Conservation (phyloP, 2,888 invertebrate species). For the Agriotes lineatus region DNA sequence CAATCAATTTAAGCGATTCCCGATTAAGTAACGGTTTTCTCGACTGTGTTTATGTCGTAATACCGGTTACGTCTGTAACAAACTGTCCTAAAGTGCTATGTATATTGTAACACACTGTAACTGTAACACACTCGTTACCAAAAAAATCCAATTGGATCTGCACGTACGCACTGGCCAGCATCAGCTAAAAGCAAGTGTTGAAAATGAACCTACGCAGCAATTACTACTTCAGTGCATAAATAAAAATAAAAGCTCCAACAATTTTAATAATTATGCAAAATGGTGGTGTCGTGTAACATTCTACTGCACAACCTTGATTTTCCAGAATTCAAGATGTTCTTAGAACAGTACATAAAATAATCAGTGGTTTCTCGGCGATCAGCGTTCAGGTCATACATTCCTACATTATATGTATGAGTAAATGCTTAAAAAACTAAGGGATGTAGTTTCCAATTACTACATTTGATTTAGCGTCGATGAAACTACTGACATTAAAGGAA, state of each 20-base stretch:
- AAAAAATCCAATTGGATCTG: constrained; percentile 1
- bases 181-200: neutral
- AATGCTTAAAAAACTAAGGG: constrained; percentile 1
- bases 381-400: constrained; percentile 9
- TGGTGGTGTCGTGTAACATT: constrained; percentile 10
- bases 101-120: too few species aligned
- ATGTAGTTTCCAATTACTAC: neutral
- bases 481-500: too few species aligned
- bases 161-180: constrained; percentile 7
- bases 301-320: constrained; percentile 3
- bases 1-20: too few species aligned
- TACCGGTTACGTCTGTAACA: too few species aligned
- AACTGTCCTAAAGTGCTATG: too few species aligned
- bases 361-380: neutral
- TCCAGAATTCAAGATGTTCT: constrained; percentile 14
- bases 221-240: neutral
- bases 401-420: constrained; percentile 11
- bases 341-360: constrained; percentile 5
- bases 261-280: constrained; percentile 10
- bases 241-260: neutral
- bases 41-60: too few species aligned
- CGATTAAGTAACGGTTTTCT: too few species aligned
- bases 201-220: neutral
- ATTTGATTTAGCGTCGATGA: constrained; percentile 16
- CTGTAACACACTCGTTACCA: too few species aligned